phyloP scores from a whole-genome alignment of 2,888 invertebrate genomes.

The Sycophila texana region DNA sequence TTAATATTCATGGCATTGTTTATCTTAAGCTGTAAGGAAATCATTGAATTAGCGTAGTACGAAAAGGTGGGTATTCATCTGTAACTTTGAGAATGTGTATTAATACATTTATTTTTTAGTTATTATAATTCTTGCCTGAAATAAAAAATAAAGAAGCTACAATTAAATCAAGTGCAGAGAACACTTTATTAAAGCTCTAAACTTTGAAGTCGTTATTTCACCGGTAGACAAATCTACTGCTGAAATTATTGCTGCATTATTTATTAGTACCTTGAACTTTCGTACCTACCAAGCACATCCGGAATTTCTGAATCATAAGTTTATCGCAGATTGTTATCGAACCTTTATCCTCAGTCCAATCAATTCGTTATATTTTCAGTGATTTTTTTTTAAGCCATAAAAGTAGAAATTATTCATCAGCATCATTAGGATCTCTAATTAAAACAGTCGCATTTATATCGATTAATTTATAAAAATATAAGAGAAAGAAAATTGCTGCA shows the following conservation, averaged over 20 bases:
- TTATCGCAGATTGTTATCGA: background rate
- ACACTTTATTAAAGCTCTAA: conserved; percentile 20
- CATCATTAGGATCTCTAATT: no score
- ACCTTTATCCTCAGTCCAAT: conserved; percentile 6
- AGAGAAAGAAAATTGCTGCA: background rate
- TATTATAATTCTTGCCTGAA: background rate
- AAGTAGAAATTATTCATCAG: no score
- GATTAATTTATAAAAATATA: background rate
- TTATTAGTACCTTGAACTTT: conserved; percentile 51
- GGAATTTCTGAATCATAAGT: background rate
- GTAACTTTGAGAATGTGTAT: no score
- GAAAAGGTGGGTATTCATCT: no score
- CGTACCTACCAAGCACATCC: background rate
- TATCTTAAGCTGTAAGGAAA: no score
- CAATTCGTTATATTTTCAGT: background rate
- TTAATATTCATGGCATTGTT: no score
- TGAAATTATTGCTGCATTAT: conserved; percentile 34
- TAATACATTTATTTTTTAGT: no score
- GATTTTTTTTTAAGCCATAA: background rate
- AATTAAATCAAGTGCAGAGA: conserved; percentile 14
- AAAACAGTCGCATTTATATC: background rate
- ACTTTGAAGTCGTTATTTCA: conserved; percentile 6
- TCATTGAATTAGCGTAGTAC: no score
- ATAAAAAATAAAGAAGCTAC: background rate
- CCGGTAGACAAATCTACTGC: background rate